Evolutionary conservation across 2,797 vertebrate genomes (phyloP).

Genomic region (Microctenopoma steveboyesi): DNA sequence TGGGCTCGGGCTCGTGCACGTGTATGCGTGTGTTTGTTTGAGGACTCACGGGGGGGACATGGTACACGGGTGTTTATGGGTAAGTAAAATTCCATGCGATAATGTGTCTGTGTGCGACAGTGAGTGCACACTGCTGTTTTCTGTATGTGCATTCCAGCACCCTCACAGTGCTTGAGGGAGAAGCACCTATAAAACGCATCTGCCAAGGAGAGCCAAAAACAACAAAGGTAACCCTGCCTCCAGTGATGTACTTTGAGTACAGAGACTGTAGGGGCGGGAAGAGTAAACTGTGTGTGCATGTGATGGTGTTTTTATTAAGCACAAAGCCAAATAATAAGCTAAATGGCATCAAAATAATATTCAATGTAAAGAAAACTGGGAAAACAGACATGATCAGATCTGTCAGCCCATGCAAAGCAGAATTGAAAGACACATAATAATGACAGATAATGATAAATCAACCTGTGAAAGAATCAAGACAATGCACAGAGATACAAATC

Average conservation of each 20-base stretch:
- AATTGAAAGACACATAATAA: too few relatives aligned
- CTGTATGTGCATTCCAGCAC: constrained; percentile 46
- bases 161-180: constrained; percentile 68
- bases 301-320: not conserved
- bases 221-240: constrained; percentile 85
- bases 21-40: constrained; percentile 38
- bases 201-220: constrained; percentile 80
- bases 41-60: constrained; percentile 52
- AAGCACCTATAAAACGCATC: constrained; percentile 79
- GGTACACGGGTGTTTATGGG: constrained; percentile 48
- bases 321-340: too few relatives aligned
- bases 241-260: constrained; percentile 67
- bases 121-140: not conserved
- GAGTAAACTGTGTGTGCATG: constrained; percentile 25
- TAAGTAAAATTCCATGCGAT: constrained; percentile 27
- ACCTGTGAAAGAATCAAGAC: too few relatives aligned
- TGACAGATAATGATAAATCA: too few relatives aligned
- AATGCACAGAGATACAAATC: too few relatives aligned
- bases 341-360: not conserved
- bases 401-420: too few relatives aligned
- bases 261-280: constrained; percentile 39
- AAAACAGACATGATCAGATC: too few relatives aligned
- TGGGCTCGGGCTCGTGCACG: constrained; percentile 54
- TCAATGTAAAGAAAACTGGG: not conserved
- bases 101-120: constrained; percentile 29